Conservation (phyloP, 2,888 invertebrate species). For the Drosophila acutilabella region DNA sequence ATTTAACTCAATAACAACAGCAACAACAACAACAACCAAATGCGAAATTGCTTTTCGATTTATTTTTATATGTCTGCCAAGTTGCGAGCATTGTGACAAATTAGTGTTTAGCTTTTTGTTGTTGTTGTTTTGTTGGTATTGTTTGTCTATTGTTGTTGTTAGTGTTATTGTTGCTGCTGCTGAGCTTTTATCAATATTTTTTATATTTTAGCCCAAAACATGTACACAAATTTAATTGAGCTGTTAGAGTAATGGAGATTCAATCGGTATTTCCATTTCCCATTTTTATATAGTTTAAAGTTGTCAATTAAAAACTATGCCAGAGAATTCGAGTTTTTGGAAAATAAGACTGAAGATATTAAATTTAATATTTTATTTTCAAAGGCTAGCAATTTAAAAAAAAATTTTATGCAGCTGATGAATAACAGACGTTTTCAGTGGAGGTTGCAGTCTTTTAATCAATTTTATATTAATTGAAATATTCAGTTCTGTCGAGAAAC, state of each 20-base stretch:
- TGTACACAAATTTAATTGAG: constrained; percentile 23
- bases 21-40: constrained; percentile 15
- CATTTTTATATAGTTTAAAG: neutral
- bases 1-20: constrained; percentile 63
- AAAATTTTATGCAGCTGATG: too few species aligned
- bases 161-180: constrained; percentile 20
- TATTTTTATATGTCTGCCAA: constrained; percentile 75
- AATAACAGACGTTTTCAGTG: too few species aligned
- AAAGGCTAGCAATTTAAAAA: too few species aligned
- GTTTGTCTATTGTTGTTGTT: constrained; percentile 12
- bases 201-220: constrained; percentile 18
- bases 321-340: too few species aligned
- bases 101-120: constrained; percentile 61
- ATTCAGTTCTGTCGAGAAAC: too few species aligned
- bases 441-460: too few species aligned
- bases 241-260: neutral
- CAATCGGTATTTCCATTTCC: neutral
- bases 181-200: constrained; percentile 36
- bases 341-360: too few species aligned
- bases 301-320: neutral
- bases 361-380: too few species aligned
- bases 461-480: too few species aligned
- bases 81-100: constrained; percentile 76
- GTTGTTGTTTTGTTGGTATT: constrained; percentile 17
- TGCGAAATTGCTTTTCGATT: constrained; percentile 80